phyloP scores from a whole-genome alignment of 2,797 vertebrate genomes.

The Eutrigla gurnardus region DNA sequence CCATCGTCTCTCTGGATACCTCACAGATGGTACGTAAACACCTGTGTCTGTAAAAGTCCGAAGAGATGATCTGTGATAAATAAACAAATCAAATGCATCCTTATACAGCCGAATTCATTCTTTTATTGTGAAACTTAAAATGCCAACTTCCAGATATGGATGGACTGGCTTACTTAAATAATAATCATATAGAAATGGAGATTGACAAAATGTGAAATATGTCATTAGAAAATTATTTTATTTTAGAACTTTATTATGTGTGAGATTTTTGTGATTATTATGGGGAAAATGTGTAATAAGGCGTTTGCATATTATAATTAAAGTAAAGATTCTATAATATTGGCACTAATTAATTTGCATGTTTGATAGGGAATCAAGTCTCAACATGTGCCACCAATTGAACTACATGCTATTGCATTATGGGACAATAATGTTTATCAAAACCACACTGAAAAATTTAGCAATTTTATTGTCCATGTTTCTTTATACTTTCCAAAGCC shows the following conservation, averaged over 20 bases:
- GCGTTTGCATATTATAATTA: no score
- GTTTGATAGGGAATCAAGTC: background rate
- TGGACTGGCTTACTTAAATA: background rate
- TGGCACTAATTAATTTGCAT: no score
- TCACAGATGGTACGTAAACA: conserved; percentile 94
- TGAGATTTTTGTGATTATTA: no score
- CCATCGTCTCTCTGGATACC: conserved; percentile 95
- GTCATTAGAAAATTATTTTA: no score
- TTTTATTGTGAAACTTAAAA: background rate
- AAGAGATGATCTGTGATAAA: conserved; percentile 2
- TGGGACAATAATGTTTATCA: background rate
- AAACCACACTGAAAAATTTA: background rate
- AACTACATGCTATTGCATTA: background rate
- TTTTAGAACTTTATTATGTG: no score
- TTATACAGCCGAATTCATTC: background rate
- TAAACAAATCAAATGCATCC: background rate
- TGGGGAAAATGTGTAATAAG: no score
- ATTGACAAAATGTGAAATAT: no score
- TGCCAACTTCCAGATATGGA: no score
- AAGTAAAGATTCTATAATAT: no score
- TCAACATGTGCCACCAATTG: background rate
- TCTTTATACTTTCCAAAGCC: background rate
- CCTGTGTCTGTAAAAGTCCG: background rate
- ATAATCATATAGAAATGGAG: no score
- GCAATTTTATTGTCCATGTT: background rate